Evolutionary conservation across 2,888 invertebrate genomes (phyloP), one percentile per base, ranked within the genome.

Genomic region (Coronaproctus castanopsis): DNA sequence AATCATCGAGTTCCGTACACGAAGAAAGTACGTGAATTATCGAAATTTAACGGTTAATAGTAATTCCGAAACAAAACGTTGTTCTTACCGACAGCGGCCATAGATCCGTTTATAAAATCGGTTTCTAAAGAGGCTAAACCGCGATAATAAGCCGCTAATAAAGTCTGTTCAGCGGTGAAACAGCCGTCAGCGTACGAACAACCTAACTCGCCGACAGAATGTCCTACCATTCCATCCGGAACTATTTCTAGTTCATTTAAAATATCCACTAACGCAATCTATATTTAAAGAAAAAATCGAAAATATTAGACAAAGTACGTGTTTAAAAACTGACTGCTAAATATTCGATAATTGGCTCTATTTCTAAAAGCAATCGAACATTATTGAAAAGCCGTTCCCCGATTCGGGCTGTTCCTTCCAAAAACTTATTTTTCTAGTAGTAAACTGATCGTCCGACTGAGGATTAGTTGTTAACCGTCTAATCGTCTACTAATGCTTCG

Each of bases 181-280:
- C 88, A 86, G 0, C 88, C 90, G 71, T 96, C 96, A 1, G 91
- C 92, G 73, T 96, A 96, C 0, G 88, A 92, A 71, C 96, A 95
- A 1, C 89, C 92, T 3, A 96, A 75, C 71, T 96, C 96, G 21
- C 96, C 96, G 0, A 91, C 87, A 8, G 93, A 93, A 72, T 95
- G 93, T 1, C 96, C 91, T 61, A 86, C 78, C 61, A 85, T 78
- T 18, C 82, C 80, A 70, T 85, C 84, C 1, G 85, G 81, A 49
- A 72, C 71, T 18, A 86, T 75, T n/a, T 80, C 82, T 18, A 78
- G 66, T 3, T 73, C 70, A 54, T 67, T 70, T 19, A 87, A 70
- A 20, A 82, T 69, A 68, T 86, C 85, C 2, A 80, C 77, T 21
- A 83, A 69, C 20, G 80, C 82, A 57, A 83, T 78, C 79, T 73